These are phyloP conservation scores for Mormoops blainvillei DNA, from an alignment of 2,113 vertebrate species.

Conservation along the genomic window DNA sequence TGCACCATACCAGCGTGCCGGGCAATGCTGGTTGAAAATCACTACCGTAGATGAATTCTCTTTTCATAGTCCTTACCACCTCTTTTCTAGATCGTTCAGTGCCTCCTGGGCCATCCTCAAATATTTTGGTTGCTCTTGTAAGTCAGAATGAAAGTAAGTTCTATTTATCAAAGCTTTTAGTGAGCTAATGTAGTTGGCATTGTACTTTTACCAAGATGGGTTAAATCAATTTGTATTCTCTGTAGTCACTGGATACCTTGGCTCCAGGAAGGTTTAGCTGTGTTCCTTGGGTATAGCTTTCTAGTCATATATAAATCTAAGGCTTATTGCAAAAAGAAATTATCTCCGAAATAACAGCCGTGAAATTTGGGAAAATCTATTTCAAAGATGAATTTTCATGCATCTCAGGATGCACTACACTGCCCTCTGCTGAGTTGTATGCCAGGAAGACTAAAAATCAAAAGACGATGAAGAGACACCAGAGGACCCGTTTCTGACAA, in stretches of 20 bases:
- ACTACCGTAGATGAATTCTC: neutral
- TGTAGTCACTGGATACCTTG: neutral
- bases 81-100: neutral
- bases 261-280: neutral
- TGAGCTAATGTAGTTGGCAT: neutral
- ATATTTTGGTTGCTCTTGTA: neutral
- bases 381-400: neutral
- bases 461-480: neutral
- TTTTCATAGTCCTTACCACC: neutral
- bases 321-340: neutral
- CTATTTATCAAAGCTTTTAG: neutral
- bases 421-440: conserved; percentile 45
- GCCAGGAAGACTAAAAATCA: neutral
- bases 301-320: neutral
- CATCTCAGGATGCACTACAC: neutral
- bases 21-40: neutral
- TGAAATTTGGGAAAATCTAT: neutral
- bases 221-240: neutral
- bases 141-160: conserved; percentile 17
- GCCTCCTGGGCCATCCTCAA: neutral
- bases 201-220: neutral
- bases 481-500: neutral
- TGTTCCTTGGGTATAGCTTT: neutral
- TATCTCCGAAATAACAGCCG: neutral
- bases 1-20: neutral